Evolutionary conservation across 2,888 invertebrate species (phyloP), one percentile per base, ranked within the genome.

Genomic region (Torymus tubicola): DNA sequence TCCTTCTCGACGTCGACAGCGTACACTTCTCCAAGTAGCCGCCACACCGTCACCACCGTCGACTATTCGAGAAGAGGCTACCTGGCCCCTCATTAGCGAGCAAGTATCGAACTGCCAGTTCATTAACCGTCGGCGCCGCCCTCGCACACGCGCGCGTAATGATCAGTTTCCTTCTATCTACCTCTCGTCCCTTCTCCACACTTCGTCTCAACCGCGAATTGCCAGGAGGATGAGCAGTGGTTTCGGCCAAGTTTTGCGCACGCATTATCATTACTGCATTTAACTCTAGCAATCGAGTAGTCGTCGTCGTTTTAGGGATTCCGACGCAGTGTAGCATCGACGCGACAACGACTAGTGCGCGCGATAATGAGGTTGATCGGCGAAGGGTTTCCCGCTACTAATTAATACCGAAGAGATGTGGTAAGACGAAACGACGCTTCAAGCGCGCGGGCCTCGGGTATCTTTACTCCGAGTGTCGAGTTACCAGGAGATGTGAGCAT

Each of bases 301-400:
- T 31, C 31, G 31, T 21, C 73, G 65, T 50, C 58, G 52, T 67
- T 67, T 60, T 21, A 12, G 64, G n/a, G 50, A 31, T 60, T 16
- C 16, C 24, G 63, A 63, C 31, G 31, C 3, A 31, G 31, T 3
- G 24, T 72, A 14, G 63, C 42, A 53, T 14, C 61, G 16, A 0
- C 5, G 14, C n/a, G 8, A 61, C 8, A n/a, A 0, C 16, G 57
- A 58, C 2, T 42, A 52, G n/a, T 18, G 24, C 1, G 63, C 57
- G 61, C 77, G 78, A 68, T 83, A 80, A 83, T 81, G 81, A 81
- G 80, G 65, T 77, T 78, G 77, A 80, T 81, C 60, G 72, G 65
- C 31, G 31, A 31, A 31, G 14, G 80, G 80, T 81, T 24, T 80
- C 78, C 71, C 74, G 68, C 69, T 77, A 78, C 81, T 81, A 84